Base-by-base conservation (phyloP, 1,140 invertebrate genomes). In the Triops longicaudatus region DNA sequence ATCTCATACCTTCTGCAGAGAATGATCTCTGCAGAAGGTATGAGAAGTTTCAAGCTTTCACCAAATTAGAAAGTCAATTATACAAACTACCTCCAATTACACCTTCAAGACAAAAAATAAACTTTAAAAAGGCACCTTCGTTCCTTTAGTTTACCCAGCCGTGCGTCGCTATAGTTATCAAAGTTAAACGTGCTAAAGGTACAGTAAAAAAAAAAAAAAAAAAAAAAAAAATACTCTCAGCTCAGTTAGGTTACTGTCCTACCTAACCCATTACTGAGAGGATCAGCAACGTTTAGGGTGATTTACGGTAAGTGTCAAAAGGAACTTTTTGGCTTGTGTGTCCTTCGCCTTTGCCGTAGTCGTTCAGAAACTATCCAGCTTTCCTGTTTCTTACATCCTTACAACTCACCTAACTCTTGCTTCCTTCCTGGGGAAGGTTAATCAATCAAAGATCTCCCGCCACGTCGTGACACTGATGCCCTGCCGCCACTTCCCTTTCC, bases 281-380 rank as follows among this genome's bases (percentile, higher is more conserved):
- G 22, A n/a, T 22, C 17, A 17, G 14, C 14, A 6, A 63, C 50
- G n/a, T 63, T 63, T 63, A 63, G 50, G 50, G 50, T 63, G 50
- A 63, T 63, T 63, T 63, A 63, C 50, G 50, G 50, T 63, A 63
- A 63, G 50, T 63, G 50, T 63, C 50, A 63, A 63, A 63, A n/a
- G 17, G 14, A 63, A 63, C 50, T 63, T 63, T 63, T 63, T 63
- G 50, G 50, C 50, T 63, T 1, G 50, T 44, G 43, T 63, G 17
- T 22, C 50, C 22, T 22, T 63, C 17, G 14, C 22, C 50, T 63
- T 22, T n/a, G 50, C 50, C 17, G 10, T 63, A 22, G 10, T 22
- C 22, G 50, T 63, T 37, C 31, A 37, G 31, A 37, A 37, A 37
- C 31, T 7, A 37, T 37, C 31, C 31, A 63, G 22, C 50, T 63